A percentile compares a stretch with the other conserved stretches of the same genome.
These are phyloP conservation scores for Solenopsis fugax DNA, from an alignment of 1,140 invertebrate genomes.

Conservation along the genomic window DNA sequence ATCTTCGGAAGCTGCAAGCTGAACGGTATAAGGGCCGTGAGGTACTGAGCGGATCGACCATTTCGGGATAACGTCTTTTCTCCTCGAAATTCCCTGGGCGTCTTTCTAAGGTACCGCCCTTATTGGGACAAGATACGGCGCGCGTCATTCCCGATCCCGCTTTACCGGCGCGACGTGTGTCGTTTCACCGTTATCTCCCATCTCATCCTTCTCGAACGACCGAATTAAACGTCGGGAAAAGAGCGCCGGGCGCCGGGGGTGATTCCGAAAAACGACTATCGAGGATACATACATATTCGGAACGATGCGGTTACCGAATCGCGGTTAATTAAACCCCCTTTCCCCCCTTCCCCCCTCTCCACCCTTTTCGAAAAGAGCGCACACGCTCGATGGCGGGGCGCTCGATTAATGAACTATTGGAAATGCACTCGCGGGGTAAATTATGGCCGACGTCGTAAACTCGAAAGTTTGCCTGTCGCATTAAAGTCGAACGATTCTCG, in stretches of 20 bases:
- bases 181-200: slow-evolving; percentile 41
- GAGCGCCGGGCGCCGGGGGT: neutral
- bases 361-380: neutral
- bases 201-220: slow-evolving; percentile 3
- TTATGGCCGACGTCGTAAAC: slow-evolving; percentile 48
- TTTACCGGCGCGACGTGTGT: slow-evolving; percentile 46
- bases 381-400: neutral
- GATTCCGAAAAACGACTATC: slow-evolving; percentile 27
- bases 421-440: slow-evolving; percentile 53
- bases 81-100: slow-evolving; percentile 33
- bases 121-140: slow-evolving; percentile 41
- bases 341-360: neutral
- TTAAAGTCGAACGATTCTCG: slow-evolving; percentile 38
- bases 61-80: slow-evolving; percentile 23
- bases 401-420: slow-evolving; percentile 61
- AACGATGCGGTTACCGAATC: slow-evolving; percentile 46
- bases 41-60: slow-evolving; percentile 26
- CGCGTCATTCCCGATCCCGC: slow-evolving; percentile 24
- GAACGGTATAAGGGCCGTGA: neutral
- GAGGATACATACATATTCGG: neutral
- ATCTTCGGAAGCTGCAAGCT: slow-evolving; percentile 21
- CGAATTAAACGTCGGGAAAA: slow-evolving; percentile 39
- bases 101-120: neutral
- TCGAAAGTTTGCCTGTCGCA: slow-evolving; percentile 53
- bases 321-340: slow-evolving; percentile 47